A percentile compares a stretch with the other conserved stretches of the same genome.
Conservation (phyloP, 2,888 invertebrate genomes). For the Erebia palarica region DNA sequence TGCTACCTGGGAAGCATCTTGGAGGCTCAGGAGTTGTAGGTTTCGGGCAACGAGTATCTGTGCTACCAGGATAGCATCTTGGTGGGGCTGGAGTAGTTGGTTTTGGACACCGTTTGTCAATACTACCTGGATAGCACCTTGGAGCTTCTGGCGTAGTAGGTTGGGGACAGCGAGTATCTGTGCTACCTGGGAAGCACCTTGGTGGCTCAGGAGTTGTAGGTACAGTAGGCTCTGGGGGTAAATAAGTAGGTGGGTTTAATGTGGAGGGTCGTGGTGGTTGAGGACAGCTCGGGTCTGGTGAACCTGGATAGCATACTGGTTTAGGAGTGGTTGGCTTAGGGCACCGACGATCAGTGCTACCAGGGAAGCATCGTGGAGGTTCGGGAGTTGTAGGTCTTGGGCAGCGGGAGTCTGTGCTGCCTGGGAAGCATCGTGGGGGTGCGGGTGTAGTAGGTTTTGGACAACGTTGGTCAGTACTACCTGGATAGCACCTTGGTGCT, state of each 20-base stretch:
- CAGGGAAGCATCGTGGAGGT: neutral
- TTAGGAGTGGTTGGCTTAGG: neutral
- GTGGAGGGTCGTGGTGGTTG: constrained; percentile 40
- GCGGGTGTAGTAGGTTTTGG: neutral
- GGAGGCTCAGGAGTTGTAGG: neutral
- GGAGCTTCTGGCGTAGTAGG: constrained; percentile 42
- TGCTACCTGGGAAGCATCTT: neutral
- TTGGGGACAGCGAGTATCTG: constrained; percentile 45
- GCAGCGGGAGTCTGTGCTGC: neutral
- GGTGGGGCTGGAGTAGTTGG: constrained; percentile 44
- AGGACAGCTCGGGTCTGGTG: neutral
- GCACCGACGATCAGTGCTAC: neutral
- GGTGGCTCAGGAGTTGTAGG: constrained; percentile 29
- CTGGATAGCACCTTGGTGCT: neutral
- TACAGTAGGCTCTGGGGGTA: constrained; percentile 35
- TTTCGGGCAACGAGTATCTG: neutral
- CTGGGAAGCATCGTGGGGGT: neutral
- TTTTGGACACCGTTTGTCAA: constrained; percentile 43
- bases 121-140: constrained; percentile 42
- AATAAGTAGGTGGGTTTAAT: constrained; percentile 47
- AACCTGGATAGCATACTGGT: neutral
- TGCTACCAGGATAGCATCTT: neutral
- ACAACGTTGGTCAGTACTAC: neutral
- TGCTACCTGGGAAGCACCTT: constrained; percentile 51
- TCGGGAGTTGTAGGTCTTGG: neutral